phyloP scores from a whole-genome alignment of 2,113 vertebrate species.

The Bettongia penicillata region DNA sequence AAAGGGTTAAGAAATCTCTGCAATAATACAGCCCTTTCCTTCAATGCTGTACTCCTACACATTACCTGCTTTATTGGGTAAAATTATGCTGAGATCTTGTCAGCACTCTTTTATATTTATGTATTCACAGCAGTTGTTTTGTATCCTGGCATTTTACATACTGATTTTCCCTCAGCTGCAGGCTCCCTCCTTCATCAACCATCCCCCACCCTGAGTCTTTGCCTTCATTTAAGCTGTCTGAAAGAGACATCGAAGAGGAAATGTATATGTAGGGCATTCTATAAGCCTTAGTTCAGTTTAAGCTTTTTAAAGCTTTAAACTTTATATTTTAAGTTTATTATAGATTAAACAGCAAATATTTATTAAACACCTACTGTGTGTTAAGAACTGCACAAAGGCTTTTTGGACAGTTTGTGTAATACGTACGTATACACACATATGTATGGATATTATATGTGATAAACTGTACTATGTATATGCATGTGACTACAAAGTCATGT shows the following conservation, averaged over 20 bases:
- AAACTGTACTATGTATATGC: background rate
- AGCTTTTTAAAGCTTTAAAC: background rate
- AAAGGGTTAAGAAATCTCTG: conserved; percentile 32
- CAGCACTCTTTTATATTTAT: conserved; percentile 34
- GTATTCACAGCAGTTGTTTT: conserved; percentile 39
- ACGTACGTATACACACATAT: background rate
- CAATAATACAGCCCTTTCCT: conserved; percentile 18
- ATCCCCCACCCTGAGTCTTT: conserved; percentile 24
- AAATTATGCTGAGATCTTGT: conserved; percentile 52
- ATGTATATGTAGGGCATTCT: background rate
- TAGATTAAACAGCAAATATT: background rate
- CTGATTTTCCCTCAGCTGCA: conserved; percentile 10
- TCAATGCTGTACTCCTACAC: conserved; percentile 27
- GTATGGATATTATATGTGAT: background rate
- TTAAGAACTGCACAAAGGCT: background rate
- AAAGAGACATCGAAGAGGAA: conserved; percentile 13
- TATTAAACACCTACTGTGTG: background rate
- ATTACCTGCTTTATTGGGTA: conserved; percentile 34
- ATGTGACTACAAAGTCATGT: background rate
- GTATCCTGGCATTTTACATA: conserved; percentile 40
- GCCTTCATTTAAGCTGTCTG: conserved; percentile 20
- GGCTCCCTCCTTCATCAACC: background rate
- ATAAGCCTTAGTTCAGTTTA: background rate
- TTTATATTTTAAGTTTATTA: background rate
- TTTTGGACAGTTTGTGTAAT: background rate